phyloP scores from a whole-genome alignment of 2,888 invertebrate species.

The Eilema sororculum region DNA sequence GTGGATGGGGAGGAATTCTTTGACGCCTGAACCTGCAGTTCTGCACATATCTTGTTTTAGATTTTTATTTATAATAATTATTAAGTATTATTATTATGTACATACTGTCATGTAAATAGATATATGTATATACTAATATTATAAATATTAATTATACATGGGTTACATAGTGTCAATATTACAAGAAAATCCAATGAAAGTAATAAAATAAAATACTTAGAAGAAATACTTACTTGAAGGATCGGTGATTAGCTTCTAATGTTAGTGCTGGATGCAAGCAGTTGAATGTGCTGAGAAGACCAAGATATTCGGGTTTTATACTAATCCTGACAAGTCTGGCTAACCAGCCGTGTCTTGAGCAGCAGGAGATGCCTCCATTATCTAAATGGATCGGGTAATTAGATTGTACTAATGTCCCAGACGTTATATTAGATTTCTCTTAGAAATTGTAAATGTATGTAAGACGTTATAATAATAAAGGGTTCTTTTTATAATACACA shows the following conservation, averaged over 20 bases:
- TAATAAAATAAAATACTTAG: background rate
- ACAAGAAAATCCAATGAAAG: background rate
- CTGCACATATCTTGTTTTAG: too few relatives aligned
- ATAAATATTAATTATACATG: background rate
- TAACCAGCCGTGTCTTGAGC: conserved; percentile 69
- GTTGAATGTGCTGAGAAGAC: conserved; percentile 60
- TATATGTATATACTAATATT: too few relatives aligned
- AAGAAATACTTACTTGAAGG: conserved; percentile 55
- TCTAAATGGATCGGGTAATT: conserved; percentile 62
- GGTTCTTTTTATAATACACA: background rate
- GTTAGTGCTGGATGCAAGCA: conserved; percentile 48
- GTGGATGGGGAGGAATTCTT: too few relatives aligned
- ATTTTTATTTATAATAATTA: too few relatives aligned
- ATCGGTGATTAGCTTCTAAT: conserved; percentile 40
- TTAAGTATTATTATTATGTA: too few relatives aligned
- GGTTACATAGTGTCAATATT: background rate
- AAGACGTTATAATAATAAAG: background rate
- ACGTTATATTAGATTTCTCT: conserved; percentile 11
- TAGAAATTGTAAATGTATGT: background rate
- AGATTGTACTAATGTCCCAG: conserved; percentile 37
- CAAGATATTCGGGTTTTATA: conserved; percentile 66
- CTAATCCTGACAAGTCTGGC: conserved; percentile 51
- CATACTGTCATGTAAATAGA: too few relatives aligned
- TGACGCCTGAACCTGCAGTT: too few relatives aligned
- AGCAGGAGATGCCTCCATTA: conserved; percentile 65